phyloP scores from a whole-genome alignment of 2,113 vertebrate species.

The Neodontobutis hainanensis region DNA sequence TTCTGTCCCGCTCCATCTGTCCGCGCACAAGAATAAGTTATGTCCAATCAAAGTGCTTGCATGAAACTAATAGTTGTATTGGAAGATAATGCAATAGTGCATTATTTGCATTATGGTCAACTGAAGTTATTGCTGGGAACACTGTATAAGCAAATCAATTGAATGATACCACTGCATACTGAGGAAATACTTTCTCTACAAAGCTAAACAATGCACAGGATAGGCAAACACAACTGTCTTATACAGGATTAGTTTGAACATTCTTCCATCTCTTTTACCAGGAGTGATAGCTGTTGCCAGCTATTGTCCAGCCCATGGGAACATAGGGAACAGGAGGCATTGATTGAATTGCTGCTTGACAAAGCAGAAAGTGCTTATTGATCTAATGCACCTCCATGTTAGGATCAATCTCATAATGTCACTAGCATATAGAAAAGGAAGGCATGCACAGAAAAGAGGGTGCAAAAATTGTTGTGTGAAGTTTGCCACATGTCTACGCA shows the following conservation, averaged over 20 bases:
- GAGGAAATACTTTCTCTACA: not conserved
- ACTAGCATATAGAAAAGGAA: constrained; percentile 58
- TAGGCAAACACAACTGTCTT: not conserved
- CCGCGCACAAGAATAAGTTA: no score
- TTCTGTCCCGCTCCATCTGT: no score
- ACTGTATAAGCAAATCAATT: no score
- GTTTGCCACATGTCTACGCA: no score
- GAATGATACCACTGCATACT: not conserved
- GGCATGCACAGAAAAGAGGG: constrained; percentile 24
- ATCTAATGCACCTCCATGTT: constrained; percentile 75
- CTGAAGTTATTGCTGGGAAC: no score
- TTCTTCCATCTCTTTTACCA: constrained; percentile 56
- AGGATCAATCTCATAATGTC: constrained; percentile 75
- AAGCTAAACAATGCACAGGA: no score
- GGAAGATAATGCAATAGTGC: no score
- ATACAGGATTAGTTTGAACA: constrained; percentile 28
- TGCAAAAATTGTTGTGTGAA: no score
- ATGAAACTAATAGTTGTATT: no score
- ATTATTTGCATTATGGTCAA: no score
- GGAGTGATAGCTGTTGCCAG: constrained; percentile 65
- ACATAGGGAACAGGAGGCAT: constrained; percentile 62
- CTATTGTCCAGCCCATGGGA: constrained; percentile 62
- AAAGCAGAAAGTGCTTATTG: constrained; percentile 80
- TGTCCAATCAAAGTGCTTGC: no score
- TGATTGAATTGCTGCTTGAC: constrained; percentile 78